A percentile compares a stretch with the other conserved stretches of the same genome.
These are phyloP conservation scores for Falco naumanni DNA, from an alignment of 2,797 vertebrate genomes.

Conservation along the genomic window DNA sequence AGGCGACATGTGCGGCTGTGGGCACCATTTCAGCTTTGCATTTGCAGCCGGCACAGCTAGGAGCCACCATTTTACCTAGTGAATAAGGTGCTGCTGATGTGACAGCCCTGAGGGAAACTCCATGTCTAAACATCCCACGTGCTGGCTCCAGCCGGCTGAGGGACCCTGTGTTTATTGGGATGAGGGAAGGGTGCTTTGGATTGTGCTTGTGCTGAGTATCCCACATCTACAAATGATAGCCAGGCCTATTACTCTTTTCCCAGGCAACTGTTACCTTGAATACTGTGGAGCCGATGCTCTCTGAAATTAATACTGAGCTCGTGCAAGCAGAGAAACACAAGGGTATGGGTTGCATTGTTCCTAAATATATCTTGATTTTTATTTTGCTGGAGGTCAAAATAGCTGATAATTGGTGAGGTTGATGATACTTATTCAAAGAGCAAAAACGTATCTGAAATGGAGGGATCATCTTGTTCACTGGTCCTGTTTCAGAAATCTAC, in stretches of 20 bases:
- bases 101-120: background rate
- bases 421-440: background rate
- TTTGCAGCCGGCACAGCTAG: background rate
- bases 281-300: background rate
- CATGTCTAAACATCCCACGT: rapidly evolving
- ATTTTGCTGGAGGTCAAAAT: background rate
- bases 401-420: background rate
- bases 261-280: background rate
- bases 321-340: background rate
- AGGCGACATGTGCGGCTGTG: rapidly evolving
- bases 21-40: background rate
- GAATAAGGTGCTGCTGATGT: background rate
- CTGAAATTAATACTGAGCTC: background rate
- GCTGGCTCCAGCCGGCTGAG: background rate
- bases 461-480: background rate
- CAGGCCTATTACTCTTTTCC: background rate
- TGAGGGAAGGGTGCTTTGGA: background rate
- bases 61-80: background rate
- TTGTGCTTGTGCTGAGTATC: background rate
- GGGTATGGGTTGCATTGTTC: background rate
- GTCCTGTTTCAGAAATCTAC: background rate
- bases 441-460: background rate
- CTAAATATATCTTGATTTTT: background rate
- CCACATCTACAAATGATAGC: background rate
- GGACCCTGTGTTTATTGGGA: background rate